Base-by-base conservation (phyloP, 2,113 vertebrate species). In the Mesoclemmys tuberculata region DNA sequence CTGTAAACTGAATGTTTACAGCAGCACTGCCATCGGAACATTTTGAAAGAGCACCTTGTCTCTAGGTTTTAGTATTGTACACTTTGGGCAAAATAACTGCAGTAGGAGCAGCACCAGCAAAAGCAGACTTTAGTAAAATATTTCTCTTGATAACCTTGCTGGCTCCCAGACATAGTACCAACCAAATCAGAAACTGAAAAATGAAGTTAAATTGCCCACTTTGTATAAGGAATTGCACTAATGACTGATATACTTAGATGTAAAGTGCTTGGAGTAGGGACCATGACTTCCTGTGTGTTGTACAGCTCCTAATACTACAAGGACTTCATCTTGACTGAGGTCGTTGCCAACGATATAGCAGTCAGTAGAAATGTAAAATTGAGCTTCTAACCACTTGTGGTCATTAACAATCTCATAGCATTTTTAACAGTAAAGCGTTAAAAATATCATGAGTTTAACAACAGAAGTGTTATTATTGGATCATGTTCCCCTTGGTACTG, bases 381-480 rank as follows among this genome's bases (percentile, higher is more conserved):
- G 10, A 38, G 24, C 91, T 90, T 86, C 35, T 56, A 52, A 35
- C 14, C 82, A 52, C 38, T 44, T 78, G 48, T 80, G 74, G 64
- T 95, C 83, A 90, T 89, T 89, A 88, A n/a, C 89, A 93, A 92
- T 56, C 48, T 56, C 52, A 80, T 56, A 27, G 44, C 5, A 5
- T 93, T 93, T 95, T 92, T 77, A 82, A 49, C 21, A 78, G 52
- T 46, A 77, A 80, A 74, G 64, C 24, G n/a, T 94, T 80, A 84
- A 24, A 93, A 97, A 95, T 27, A 27, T 46, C 27, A 77, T 77
- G 24, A 46, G 46, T 51, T 38, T 71, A 38, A 64, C n/a, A n/a
- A 71, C 21, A 68, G 16, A 38, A 71, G n/a, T 38, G n/a, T n/a
- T 68, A 68, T 68, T 68, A 38, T 38, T 71, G 38, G 21, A 74